These are phyloP conservation scores for Druon quercuslanigerum DNA, from an alignment of 1,140 invertebrate genomes.

Conservation along the genomic window DNA sequence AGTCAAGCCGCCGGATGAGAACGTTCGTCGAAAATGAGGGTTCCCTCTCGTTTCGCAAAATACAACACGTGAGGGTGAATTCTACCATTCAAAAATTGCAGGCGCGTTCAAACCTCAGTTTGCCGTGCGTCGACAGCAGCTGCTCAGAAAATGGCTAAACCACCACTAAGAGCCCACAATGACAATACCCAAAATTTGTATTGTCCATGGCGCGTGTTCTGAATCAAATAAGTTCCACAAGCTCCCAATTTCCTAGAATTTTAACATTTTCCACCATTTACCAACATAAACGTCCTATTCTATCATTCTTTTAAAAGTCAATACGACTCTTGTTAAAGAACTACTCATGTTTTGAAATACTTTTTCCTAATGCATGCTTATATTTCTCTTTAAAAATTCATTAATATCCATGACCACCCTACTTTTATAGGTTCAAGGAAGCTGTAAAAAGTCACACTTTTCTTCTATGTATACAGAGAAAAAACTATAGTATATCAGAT, in stretches of 20 bases:
- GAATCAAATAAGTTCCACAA: neutral
- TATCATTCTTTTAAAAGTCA: too few relatives aligned
- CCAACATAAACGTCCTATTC: too few relatives aligned
- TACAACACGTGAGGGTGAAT: neutral
- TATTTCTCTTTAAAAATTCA: too few relatives aligned
- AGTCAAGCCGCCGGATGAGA: neutral
- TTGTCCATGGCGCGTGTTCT: neutral
- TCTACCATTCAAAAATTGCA: constrained; percentile 4
- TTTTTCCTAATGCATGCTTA: too few relatives aligned
- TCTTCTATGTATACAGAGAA: too few relatives aligned
- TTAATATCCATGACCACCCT: too few relatives aligned
- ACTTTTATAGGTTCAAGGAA: too few relatives aligned
- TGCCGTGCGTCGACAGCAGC: constrained; percentile 28
- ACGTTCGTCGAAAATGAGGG: neutral
- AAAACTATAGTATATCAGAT: too few relatives aligned
- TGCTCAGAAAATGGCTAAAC: constrained; percentile 36
- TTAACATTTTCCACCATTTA: too few relatives aligned
- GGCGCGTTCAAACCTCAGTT: neutral
- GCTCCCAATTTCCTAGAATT: neutral
- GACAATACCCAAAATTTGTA: neutral
- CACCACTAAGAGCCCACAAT: neutral
- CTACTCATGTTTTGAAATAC: too few relatives aligned
- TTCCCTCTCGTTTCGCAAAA: neutral
- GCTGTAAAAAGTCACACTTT: too few relatives aligned
- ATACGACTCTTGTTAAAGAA: too few relatives aligned